phyloP scores from a whole-genome alignment of 2,888 invertebrate genomes.

The Perizoma affinitatum region DNA sequence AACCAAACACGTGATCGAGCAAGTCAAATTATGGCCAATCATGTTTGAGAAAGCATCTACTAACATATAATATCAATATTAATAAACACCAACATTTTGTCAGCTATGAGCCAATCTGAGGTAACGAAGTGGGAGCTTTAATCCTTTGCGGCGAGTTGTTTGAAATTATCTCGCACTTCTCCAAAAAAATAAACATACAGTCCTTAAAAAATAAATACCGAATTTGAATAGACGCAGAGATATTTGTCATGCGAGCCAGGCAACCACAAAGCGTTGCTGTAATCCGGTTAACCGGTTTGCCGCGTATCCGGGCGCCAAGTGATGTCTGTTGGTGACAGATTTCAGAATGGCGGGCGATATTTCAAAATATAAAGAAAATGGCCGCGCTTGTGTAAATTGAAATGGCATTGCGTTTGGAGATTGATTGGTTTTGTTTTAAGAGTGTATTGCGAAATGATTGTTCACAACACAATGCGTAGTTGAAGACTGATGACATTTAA shows the following conservation, averaged over 20 bases:
- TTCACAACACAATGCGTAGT: conserved; percentile 13
- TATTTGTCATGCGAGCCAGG: conserved; percentile 51
- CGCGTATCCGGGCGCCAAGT: conserved; percentile 55
- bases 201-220: conserved; percentile 44
- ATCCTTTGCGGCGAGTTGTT: conserved; percentile 33
- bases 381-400: conserved; percentile 27
- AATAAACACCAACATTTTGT: background rate
- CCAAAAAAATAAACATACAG: conserved; percentile 28
- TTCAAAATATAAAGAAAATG: conserved; percentile 36
- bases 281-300: conserved; percentile 64
- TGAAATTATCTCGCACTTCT: conserved; percentile 45
- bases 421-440: conserved; percentile 25
- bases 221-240: conserved; percentile 50
- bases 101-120: no score
- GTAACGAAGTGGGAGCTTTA: conserved; percentile 29
- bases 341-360: conserved; percentile 38
- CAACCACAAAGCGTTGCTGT: conserved; percentile 61
- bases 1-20: no score
- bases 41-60: no score
- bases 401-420: conserved; percentile 25
- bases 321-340: conserved; percentile 54
- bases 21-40: no score
- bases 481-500: conserved; percentile 9
- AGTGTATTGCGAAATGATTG: conserved; percentile 17
- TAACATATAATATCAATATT: no score